These are phyloP conservation scores for Ceratosolen solmsi DNA, from an alignment of 1,140 invertebrate species.

Conservation along the genomic window DNA sequence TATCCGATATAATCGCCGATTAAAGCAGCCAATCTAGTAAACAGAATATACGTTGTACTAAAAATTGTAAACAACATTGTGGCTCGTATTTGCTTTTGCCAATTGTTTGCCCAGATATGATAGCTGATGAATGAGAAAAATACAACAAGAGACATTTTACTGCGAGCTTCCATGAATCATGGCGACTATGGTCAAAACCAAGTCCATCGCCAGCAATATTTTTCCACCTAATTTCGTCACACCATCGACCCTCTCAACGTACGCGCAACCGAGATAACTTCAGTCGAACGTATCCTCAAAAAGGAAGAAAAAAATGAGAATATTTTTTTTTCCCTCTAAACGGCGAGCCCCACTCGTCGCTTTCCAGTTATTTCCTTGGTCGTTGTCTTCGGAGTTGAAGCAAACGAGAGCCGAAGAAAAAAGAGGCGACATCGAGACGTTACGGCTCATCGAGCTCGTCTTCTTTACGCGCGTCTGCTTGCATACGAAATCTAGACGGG, in stretches of 20 bases:
- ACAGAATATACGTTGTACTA: no score
- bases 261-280: neutral
- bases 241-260: no score
- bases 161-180: no score
- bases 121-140: no score
- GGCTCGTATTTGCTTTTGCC: no score
- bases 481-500: constrained; percentile 43
- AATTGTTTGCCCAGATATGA: no score
- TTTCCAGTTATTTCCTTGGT: neutral
- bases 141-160: no score
- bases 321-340: constrained; percentile 43
- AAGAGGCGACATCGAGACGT: constrained; percentile 46
- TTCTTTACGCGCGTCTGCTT: constrained; percentile 41
- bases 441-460: constrained; percentile 52
- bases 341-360: neutral
- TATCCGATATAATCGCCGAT: no score
- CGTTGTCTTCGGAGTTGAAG: neutral
- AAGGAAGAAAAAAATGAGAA: constrained; percentile 47
- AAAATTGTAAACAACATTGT: no score
- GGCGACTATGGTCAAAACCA: no score
- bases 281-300: constrained; percentile 6
- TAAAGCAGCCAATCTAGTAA: no score
- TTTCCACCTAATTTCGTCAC: no score
- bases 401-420: neutral
- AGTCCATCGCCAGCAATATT: neutral